A percentile compares a stretch with the other conserved stretches of the same genome.
Conservation (phyloP, 2,888 invertebrate species). For the Onchidella celtica region DNA sequence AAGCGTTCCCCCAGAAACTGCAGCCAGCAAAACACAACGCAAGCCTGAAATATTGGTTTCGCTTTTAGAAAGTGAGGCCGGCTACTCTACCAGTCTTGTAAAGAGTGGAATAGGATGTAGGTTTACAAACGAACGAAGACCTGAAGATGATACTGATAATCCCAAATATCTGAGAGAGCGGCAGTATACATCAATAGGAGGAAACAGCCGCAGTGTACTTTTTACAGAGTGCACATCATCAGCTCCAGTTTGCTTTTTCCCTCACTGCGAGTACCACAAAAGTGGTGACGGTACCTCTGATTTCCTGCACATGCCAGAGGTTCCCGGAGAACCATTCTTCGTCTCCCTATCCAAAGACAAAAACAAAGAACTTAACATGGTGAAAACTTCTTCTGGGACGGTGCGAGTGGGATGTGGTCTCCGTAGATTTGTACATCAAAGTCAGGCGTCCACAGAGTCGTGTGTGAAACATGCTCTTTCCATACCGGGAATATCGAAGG, state of each 20-base stretch:
- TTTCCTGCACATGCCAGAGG: constrained; percentile 37
- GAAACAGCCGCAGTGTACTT: background rate
- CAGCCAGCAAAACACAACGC: constrained; percentile 10
- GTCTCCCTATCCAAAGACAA: constrained; percentile 44
- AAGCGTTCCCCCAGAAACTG: background rate
- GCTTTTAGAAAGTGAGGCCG: constrained; percentile 30
- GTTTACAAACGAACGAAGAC: background rate
- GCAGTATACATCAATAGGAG: background rate
- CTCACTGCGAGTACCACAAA: constrained; percentile 31
- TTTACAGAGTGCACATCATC: background rate
- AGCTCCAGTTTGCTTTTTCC: constrained; percentile 33
- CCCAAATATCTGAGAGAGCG: background rate
- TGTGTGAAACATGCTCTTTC: background rate
- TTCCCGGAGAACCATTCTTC: constrained; percentile 44
- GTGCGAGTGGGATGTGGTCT: constrained; percentile 38
- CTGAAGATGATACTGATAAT: background rate
- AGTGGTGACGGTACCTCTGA: background rate
- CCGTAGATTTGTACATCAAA: constrained; percentile 16
- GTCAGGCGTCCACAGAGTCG: background rate
- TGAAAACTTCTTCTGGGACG: constrained; percentile 42
- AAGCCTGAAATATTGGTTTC: constrained; percentile 44
- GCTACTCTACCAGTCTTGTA: background rate
- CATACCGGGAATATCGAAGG: too few relatives aligned
- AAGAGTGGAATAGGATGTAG: background rate
- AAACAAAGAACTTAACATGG: constrained; percentile 46